Conservation (phyloP, 1,140 invertebrate genomes). For the Paraescarpia echinospica region DNA sequence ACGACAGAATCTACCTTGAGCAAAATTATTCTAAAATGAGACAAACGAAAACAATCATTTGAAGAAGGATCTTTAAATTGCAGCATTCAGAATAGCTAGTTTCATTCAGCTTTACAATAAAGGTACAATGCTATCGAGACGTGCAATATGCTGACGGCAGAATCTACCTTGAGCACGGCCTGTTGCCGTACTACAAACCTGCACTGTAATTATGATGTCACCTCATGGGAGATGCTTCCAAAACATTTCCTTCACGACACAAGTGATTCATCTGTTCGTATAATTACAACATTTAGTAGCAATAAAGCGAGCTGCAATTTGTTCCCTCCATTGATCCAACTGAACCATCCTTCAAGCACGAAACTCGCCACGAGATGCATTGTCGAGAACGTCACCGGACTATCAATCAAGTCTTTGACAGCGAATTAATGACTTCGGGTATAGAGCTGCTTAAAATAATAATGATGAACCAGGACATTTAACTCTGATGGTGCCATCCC, state of each 20-base stretch:
- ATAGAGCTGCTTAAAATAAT: neutral
- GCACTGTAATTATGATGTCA: neutral
- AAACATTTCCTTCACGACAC: neutral
- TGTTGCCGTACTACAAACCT: neutral
- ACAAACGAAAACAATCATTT: too few relatives aligned
- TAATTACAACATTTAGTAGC: constrained; percentile 1
- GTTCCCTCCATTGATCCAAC: neutral
- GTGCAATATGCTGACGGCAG: neutral
- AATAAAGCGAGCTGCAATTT: neutral
- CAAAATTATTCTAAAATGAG: too few relatives aligned
- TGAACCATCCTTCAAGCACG: neutral
- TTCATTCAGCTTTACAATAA: neutral
- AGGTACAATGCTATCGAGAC: neutral
- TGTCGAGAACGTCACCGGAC: neutral
- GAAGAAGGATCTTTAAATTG: too few relatives aligned
- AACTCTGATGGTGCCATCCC: neutral
- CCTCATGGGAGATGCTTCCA: neutral
- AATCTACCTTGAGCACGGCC: neutral
- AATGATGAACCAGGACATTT: neutral
- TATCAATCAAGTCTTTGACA: neutral
- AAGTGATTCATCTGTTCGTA: neutral
- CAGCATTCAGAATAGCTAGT: too few relatives aligned
- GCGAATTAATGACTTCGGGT: neutral
- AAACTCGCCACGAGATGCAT: neutral
- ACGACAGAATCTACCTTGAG: too few relatives aligned